A percentile compares a stretch with the other conserved stretches of the same genome.
phyloP scores from a whole-genome alignment of 2,888 invertebrate species.

The Iphiclides podalirius region DNA sequence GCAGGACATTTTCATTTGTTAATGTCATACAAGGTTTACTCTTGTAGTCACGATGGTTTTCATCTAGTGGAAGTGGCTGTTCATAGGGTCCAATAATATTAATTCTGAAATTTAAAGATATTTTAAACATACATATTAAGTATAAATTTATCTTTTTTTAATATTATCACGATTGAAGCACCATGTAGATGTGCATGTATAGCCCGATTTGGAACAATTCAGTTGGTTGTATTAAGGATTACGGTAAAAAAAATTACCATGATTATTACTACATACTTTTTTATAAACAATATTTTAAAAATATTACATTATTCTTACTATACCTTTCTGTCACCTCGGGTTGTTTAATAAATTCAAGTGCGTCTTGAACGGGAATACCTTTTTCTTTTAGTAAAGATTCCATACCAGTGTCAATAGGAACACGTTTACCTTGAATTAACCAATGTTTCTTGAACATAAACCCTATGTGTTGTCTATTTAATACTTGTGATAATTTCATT shows the following conservation, averaged over 20 bases:
- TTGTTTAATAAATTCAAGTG: slow-evolving; percentile 79
- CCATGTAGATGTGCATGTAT: too few relatives aligned
- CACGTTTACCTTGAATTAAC: slow-evolving; percentile 83
- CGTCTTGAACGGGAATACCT: slow-evolving; percentile 82
- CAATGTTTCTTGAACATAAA: slow-evolving; percentile 87
- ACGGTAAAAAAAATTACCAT: too few relatives aligned
- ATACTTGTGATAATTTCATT: slow-evolving; percentile 84
- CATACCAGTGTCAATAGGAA: slow-evolving; percentile 76
- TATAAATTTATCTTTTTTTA: too few relatives aligned
- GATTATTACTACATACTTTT: too few relatives aligned
- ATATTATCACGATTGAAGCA: too few relatives aligned
- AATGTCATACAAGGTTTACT: slow-evolving; percentile 80
- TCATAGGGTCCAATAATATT: slow-evolving; percentile 68
- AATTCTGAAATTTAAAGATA: slow-evolving; percentile 46
- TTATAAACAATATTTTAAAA: too few relatives aligned
- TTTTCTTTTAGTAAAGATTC: slow-evolving; percentile 74
- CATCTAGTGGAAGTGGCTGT: slow-evolving; percentile 61
- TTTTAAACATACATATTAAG: too few relatives aligned
- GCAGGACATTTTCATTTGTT: slow-evolving; percentile 81
- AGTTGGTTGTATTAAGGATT: too few relatives aligned
- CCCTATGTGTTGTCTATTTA: slow-evolving; percentile 85
- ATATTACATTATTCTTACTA: background rate
- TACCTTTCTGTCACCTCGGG: slow-evolving; percentile 51
- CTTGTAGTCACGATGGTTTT: slow-evolving; percentile 84
- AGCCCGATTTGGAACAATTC: too few relatives aligned